These are phyloP conservation scores for Protomyctophum bolini DNA, from an alignment of 2,113 vertebrate species.

Conservation along the genomic window DNA sequence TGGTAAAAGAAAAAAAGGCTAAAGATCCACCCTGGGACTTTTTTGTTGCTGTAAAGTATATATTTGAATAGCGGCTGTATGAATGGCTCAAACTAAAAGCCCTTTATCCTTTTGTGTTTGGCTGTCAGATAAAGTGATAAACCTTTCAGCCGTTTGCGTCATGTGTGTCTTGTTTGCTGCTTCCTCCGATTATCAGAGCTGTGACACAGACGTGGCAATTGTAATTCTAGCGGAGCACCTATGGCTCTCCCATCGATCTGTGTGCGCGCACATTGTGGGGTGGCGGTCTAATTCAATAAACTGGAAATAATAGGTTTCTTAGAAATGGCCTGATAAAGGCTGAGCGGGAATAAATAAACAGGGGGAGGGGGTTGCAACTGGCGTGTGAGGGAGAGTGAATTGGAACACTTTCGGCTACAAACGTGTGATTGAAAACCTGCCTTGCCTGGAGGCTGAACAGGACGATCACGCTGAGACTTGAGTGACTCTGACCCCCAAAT, in stretches of 20 bases:
- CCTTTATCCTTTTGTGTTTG: no score
- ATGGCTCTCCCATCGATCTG: slow-evolving; percentile 28
- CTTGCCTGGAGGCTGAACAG: slow-evolving; percentile 28
- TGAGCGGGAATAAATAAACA: slow-evolving; percentile 24
- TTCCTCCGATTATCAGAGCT: neutral
- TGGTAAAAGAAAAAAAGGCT: no score
- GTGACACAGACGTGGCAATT: slow-evolving; percentile 19
- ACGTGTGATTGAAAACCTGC: slow-evolving; percentile 58
- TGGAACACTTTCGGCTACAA: slow-evolving; percentile 33
- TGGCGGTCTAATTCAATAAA: slow-evolving; percentile 48
- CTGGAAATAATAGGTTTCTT: neutral
- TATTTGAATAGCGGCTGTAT: neutral
- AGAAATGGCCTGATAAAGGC: slow-evolving; percentile 29
- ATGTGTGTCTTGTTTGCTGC: slow-evolving; percentile 23
- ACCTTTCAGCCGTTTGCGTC: neutral
- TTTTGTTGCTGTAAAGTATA: no score
- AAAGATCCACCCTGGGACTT: neutral
- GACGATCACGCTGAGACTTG: neutral
- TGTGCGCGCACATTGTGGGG: slow-evolving; percentile 18
- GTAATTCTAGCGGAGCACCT: slow-evolving; percentile 10
- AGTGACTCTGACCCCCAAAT: slow-evolving; percentile 21
- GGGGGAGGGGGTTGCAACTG: slow-evolving; percentile 25
- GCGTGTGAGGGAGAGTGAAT: slow-evolving; percentile 25
- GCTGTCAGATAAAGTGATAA: neutral
- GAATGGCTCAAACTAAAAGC: neutral